Evolutionary conservation across 2,888 invertebrate species (phyloP).

Genomic region (Mystacides longicornis): DNA sequence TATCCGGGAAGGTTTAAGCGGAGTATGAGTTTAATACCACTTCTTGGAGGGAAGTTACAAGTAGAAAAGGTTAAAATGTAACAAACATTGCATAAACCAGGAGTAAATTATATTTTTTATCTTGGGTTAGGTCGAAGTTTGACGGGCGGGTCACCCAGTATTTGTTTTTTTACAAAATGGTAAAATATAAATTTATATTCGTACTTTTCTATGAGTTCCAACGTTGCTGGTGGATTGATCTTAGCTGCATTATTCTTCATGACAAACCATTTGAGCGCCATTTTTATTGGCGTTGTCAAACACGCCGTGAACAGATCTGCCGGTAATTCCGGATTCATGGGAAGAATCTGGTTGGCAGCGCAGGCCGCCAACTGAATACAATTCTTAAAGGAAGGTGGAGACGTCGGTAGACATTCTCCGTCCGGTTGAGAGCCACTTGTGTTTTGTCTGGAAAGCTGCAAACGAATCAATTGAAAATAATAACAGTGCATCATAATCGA

Average conservation of each 20-base stretch:
- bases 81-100: no score
- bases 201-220: constrained; percentile 87
- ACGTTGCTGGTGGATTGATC: constrained; percentile 71
- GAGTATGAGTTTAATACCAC: no score
- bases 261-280: constrained; percentile 91
- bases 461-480: neutral
- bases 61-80: no score
- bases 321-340: constrained; percentile 95
- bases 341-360: constrained; percentile 84
- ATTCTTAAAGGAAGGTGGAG: constrained; percentile 64
- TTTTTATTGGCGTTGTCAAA: constrained; percentile 96
- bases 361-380: constrained; percentile 98
- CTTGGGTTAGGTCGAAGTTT: no score
- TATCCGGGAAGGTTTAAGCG: no score
- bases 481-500: no score
- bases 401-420: neutral
- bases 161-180: no score
- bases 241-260: constrained; percentile 71
- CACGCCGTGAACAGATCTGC: constrained; percentile 97
- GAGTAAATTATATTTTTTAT: no score
- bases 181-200: no score
- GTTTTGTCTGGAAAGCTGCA: constrained; percentile 14
- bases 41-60: no score
- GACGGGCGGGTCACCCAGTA: no score
- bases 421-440: neutral